Evolutionary conservation across 2,888 invertebrate species (phyloP).

Genomic region (Ethmia dodecea): DNA sequence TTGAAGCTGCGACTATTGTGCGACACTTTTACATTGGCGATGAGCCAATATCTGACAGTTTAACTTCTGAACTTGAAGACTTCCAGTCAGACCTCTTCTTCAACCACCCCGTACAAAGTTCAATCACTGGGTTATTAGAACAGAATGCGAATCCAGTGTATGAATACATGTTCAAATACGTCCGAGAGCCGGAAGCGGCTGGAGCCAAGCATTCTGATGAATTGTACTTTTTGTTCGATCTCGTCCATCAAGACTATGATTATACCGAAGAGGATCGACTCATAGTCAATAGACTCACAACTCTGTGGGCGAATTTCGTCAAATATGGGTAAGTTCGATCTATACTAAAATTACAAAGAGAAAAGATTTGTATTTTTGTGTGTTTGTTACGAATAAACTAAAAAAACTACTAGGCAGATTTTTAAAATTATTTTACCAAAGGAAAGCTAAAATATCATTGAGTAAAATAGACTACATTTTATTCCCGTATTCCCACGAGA

Average conservation of each 20-base stretch:
- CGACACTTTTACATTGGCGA: slow-evolving; percentile 21
- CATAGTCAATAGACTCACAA: slow-evolving; percentile 10
- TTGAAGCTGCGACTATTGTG: slow-evolving; percentile 11
- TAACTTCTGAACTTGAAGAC: slow-evolving; percentile 10
- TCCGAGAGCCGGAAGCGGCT: slow-evolving; percentile 1
- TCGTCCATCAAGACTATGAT: neutral
- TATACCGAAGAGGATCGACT: slow-evolving; percentile 8
- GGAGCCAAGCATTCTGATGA: slow-evolving; percentile 1
- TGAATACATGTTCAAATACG: slow-evolving; percentile 19
- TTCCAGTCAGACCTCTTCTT: slow-evolving; percentile 19
- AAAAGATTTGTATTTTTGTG: too few relatives aligned
- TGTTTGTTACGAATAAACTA: too few relatives aligned
- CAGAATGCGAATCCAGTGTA: slow-evolving; percentile 15
- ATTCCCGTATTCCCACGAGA: too few relatives aligned
- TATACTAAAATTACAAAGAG: too few relatives aligned
- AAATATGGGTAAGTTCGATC: slow-evolving; percentile 10
- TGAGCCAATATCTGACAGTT: slow-evolving; percentile 1
- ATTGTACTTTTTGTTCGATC: neutral
- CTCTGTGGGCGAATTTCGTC: slow-evolving; percentile 19
- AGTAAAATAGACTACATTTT: too few relatives aligned
- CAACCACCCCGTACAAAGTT: slow-evolving; percentile 18
- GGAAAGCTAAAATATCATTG: too few relatives aligned
- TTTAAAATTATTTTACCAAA: too few relatives aligned
- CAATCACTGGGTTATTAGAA: slow-evolving; percentile 12
- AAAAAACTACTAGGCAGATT: too few relatives aligned